Evolutionary conservation across 2,888 invertebrate species (phyloP).

Genomic region (Odontothrips loti): DNA sequence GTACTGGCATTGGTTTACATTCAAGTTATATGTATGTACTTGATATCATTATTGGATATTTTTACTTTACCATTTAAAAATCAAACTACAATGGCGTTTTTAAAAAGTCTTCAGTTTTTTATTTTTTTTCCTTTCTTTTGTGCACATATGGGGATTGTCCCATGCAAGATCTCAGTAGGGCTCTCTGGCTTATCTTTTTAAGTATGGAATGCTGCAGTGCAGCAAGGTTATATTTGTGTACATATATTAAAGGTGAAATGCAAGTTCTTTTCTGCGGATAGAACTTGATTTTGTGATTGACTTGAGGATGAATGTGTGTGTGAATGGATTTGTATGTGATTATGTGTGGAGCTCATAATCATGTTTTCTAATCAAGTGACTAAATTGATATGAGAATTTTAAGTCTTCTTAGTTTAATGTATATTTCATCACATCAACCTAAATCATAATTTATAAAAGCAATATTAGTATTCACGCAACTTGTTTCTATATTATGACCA

Average conservation of each 20-base stretch:
- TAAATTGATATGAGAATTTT: neutral
- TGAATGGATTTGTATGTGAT: neutral
- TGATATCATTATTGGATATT: neutral
- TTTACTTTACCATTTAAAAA: neutral
- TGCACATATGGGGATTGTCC: slow-evolving; percentile 2
- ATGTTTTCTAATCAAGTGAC: neutral
- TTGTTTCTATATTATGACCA: no score
- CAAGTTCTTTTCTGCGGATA: neutral
- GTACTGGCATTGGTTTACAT: neutral
- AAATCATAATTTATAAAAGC: no score
- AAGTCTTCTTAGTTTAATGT: neutral
- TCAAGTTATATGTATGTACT: neutral
- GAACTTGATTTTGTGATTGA: neutral
- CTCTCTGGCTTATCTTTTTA: slow-evolving; percentile 10
- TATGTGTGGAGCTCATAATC: neutral
- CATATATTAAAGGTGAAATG: neutral
- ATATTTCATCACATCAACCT: no score
- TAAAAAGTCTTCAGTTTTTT: neutral
- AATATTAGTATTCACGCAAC: no score
- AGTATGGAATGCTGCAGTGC: slow-evolving; percentile 22
- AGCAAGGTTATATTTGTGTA: slow-evolving; percentile 9
- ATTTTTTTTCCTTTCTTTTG: neutral
- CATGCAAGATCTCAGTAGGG: slow-evolving; percentile 21
- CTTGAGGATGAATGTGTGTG: neutral
- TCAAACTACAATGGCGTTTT: neutral